A percentile compares a stretch with the other conserved stretches of the same genome.
phyloP scores from a whole-genome alignment of 2,113 vertebrate species.

The Lepisosteus oculatus region DNA sequence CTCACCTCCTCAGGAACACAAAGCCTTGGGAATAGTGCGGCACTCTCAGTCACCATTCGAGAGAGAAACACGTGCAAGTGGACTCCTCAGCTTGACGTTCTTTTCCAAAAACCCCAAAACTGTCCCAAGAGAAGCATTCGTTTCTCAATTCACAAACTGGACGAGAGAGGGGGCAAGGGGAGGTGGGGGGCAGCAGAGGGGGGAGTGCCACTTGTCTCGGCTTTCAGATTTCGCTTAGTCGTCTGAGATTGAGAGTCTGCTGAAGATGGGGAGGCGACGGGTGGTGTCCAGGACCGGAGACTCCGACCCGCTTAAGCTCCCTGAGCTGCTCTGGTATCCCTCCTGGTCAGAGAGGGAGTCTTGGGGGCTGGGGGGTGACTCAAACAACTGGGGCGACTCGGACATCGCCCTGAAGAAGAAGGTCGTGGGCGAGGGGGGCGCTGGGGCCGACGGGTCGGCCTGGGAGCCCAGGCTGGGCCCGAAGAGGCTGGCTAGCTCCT shows the following conservation, averaged over 20 bases:
- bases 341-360: conserved; percentile 97
- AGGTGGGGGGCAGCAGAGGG: conserved; percentile 23
- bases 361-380: conserved; percentile 87
- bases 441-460: conserved; percentile 60
- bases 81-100: conserved; percentile 37
- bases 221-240: conserved; percentile 71
- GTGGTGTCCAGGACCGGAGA: conserved; percentile 91
- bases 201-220: conserved; percentile 50
- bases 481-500: conserved; percentile 94
- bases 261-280: conserved; percentile 97
- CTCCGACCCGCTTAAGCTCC: conserved; percentile 92
- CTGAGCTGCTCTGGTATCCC: conserved; percentile 96
- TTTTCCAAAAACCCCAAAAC: conserved; percentile 29
- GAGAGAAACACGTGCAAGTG: conserved; percentile 37
- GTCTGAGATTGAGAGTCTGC: conserved; percentile 97
- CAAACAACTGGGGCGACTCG: conserved; percentile 88
- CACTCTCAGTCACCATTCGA: background rate
- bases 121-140: conserved; percentile 39
- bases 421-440: conserved; percentile 74
- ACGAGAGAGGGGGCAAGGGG: conserved; percentile 25
- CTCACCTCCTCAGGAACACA: too few relatives aligned
- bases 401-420: conserved; percentile 90
- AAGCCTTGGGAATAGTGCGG: background rate
- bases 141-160: conserved; percentile 37
- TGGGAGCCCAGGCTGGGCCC: conserved; percentile 81